A percentile compares a stretch with the other conserved stretches of the same genome.
phyloP scores from a whole-genome alignment of 2,888 invertebrate species.

The Euzophera pinguis region DNA sequence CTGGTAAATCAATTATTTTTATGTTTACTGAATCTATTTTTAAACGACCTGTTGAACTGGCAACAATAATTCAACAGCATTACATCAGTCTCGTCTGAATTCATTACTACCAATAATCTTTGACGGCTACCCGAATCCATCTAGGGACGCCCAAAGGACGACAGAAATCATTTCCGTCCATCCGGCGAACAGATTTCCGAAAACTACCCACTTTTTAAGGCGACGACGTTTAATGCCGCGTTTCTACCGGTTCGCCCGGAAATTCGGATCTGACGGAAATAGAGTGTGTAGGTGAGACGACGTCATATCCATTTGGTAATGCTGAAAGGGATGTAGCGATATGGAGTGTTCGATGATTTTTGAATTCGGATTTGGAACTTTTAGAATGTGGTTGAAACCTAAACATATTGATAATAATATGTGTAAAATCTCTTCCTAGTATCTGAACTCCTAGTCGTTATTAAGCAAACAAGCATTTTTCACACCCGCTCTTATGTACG shows the following conservation, averaged over 20 bases:
- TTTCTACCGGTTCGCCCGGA: conserved; percentile 52
- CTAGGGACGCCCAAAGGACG: conserved; percentile 35
- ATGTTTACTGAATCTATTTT: background rate
- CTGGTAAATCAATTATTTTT: too few species aligned
- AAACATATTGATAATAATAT: too few species aligned
- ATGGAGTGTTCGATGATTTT: conserved; percentile 22
- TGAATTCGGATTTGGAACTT: conserved; percentile 33
- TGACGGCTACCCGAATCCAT: conserved; percentile 32
- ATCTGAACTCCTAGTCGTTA: too few species aligned
- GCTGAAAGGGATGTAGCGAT: conserved; percentile 32
- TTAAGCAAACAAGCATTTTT: too few species aligned
- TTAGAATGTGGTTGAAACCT: too few species aligned
- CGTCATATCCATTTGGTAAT: conserved; percentile 29
- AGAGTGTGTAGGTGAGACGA: conserved; percentile 64
- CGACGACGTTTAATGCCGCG: conserved; percentile 56
- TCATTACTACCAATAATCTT: conserved; percentile 19
- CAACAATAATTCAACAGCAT: background rate
- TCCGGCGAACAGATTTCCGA: conserved; percentile 60
- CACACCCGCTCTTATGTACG: too few species aligned
- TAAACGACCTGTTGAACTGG: background rate
- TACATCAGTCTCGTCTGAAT: conserved; percentile 8
- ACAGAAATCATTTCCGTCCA: conserved; percentile 73
- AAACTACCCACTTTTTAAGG: conserved; percentile 74
- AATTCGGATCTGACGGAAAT: conserved; percentile 68
- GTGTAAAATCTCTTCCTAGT: too few species aligned